Evolutionary conservation across 2,113 vertebrate species (phyloP).

Genomic region (Pseudorhombus dupliciocellatus): DNA sequence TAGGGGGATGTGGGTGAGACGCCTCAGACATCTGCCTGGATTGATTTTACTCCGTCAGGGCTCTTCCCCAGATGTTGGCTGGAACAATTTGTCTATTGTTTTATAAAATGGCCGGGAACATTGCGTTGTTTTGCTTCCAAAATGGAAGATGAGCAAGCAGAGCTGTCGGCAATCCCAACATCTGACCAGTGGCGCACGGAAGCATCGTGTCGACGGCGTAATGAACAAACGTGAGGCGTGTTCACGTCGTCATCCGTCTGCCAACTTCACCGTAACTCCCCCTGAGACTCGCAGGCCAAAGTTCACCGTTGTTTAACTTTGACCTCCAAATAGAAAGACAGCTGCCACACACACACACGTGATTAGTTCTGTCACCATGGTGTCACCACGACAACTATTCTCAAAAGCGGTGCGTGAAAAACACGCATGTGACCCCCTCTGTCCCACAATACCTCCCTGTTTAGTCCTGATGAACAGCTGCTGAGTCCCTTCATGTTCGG

Average conservation of each 20-base stretch:
- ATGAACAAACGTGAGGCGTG: too few species aligned
- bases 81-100: too few species aligned
- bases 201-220: too few species aligned
- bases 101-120: too few species aligned
- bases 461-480: constrained; percentile 68
- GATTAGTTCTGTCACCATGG: constrained; percentile 19
- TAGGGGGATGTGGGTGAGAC: not conserved
- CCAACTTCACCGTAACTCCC: too few species aligned
- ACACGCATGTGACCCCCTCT: constrained; percentile 25
- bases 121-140: too few species aligned
- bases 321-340: constrained; percentile 2
- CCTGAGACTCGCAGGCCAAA: constrained; percentile 15
- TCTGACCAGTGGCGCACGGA: too few species aligned
- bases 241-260: not conserved
- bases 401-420: constrained; percentile 6
- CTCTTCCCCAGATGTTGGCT: not conserved
- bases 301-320: constrained; percentile 23
- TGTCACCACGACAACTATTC: constrained; percentile 48
- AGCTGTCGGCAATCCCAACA: too few species aligned
- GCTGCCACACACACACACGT: not conserved
- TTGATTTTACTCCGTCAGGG: not conserved
- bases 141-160: too few species aligned
- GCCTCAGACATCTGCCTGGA: not conserved
- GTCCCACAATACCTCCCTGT: constrained; percentile 70
- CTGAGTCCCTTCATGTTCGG: constrained; percentile 58